These are phyloP conservation scores for Drosophila hawaiiensis DNA, from an alignment of 2,888 invertebrate species.

Conservation along the genomic window DNA sequence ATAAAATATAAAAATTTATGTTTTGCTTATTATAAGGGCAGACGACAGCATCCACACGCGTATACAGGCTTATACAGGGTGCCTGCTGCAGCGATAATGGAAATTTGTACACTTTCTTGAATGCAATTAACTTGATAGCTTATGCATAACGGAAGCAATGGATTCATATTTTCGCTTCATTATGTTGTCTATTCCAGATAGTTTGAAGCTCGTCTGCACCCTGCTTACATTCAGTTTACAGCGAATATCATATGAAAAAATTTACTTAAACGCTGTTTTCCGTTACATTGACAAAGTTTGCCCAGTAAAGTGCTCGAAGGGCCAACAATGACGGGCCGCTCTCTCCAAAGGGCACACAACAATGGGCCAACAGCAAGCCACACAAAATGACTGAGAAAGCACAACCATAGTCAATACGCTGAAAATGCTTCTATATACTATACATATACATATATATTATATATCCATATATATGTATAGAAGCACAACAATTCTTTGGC, in stretches of 20 bases:
- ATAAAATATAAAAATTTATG: conserved; percentile 81
- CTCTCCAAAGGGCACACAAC: conserved; percentile 49
- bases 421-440: conserved; percentile 23
- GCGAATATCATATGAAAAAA: conserved; percentile 67
- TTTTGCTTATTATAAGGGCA: conserved; percentile 68
- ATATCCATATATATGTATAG: conserved; percentile 2
- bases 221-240: conserved; percentile 23
- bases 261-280: conserved; percentile 80
- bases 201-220: conserved; percentile 23
- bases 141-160: background rate
- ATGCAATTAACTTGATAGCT: conserved; percentile 26
- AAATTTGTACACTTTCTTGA: background rate
- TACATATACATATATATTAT: conserved; percentile 5
- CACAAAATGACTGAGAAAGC: conserved; percentile 31
- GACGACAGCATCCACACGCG: conserved; percentile 34
- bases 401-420: conserved; percentile 35
- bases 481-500: conserved; percentile 64
- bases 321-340: conserved; percentile 56
- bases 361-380: conserved; percentile 44
- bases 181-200: background rate
- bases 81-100: conserved; percentile 1
- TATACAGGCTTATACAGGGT: conserved; percentile 50
- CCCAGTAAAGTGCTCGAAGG: conserved; percentile 53
- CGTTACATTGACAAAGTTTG: conserved; percentile 80
- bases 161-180: background rate